These are phyloP conservation scores for Leucosticte australis DNA, from an alignment of 2,113 vertebrate species.

Conservation along the genomic window DNA sequence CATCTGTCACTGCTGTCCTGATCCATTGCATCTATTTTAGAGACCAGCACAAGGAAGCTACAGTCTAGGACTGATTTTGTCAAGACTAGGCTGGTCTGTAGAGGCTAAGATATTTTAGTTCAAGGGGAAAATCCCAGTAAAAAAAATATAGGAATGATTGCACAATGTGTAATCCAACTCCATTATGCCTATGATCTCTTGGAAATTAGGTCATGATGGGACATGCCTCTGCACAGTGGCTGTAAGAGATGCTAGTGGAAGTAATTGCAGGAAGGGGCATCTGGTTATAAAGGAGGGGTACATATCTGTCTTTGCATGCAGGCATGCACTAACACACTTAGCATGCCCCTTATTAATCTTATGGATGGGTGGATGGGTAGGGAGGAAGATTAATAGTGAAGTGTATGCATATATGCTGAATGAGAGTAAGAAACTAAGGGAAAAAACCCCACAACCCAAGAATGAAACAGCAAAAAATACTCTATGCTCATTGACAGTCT, in stretches of 20 bases:
- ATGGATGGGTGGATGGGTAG: neutral
- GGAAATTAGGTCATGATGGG: neutral
- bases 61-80: neutral
- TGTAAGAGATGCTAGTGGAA: neutral
- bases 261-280: neutral
- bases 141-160: neutral
- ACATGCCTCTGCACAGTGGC: neutral
- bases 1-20: neutral
- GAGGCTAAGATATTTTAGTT: neutral
- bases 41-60: neutral
- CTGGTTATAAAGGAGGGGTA: neutral
- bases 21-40: accelerated
- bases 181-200: neutral
- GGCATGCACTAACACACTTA: neutral
- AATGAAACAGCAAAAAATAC: neutral
- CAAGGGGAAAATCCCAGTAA: neutral
- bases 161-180: neutral
- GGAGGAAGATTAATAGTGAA: neutral
- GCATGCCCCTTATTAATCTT: neutral
- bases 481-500: neutral
- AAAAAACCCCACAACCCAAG: neutral
- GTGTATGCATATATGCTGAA: neutral
- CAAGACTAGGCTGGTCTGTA: neutral
- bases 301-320: neutral
- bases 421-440: neutral